Percentiles rank a stretch among this genome's conserved stretches.
These are phyloP conservation scores for Pyxicephalus adspersus DNA, from an alignment of 2,113 vertebrate species.

Conservation along the genomic window DNA sequence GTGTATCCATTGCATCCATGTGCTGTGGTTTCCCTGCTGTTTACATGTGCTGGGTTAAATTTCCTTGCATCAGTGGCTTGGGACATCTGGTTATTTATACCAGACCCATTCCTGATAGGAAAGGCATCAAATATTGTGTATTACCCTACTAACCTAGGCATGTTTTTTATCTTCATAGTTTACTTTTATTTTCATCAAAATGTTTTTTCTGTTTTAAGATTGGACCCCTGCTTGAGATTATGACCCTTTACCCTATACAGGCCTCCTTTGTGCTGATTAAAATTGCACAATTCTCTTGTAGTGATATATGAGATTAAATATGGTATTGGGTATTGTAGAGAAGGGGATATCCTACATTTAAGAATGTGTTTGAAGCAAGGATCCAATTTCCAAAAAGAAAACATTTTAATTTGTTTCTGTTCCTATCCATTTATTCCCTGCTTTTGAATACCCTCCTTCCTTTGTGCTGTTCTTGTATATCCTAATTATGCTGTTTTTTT, in stretches of 20 bases:
- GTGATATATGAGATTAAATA: no score
- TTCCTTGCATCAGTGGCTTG: not conserved
- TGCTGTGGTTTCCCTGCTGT: constrained; percentile 25
- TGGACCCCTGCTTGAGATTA: no score
- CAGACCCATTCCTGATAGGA: not conserved
- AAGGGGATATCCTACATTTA: no score
- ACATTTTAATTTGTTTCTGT: not conserved
- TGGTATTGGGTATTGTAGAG: no score
- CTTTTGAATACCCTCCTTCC: constrained; percentile 10
- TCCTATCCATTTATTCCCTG: not conserved
- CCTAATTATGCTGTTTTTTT: constrained; percentile 10
- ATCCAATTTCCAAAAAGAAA: no score
- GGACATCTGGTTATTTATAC: not conserved
- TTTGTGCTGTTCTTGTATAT: constrained; percentile 32
- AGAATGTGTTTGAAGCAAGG: no score
- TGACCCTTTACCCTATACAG: not conserved
- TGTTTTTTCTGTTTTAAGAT: no score
- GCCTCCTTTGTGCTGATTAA: no score
- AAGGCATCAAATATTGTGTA: not conserved
- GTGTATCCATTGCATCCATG: constrained; percentile 22
- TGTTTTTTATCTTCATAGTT: not conserved
- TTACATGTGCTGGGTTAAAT: constrained; percentile 2
- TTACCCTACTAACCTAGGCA: not conserved
- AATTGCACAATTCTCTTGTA: no score
- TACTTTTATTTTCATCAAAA: not conserved